A percentile compares a stretch with the other conserved stretches of the same genome.
phyloP scores from a whole-genome alignment of 2,888 invertebrate genomes.

The Loripinus fragilis region DNA sequence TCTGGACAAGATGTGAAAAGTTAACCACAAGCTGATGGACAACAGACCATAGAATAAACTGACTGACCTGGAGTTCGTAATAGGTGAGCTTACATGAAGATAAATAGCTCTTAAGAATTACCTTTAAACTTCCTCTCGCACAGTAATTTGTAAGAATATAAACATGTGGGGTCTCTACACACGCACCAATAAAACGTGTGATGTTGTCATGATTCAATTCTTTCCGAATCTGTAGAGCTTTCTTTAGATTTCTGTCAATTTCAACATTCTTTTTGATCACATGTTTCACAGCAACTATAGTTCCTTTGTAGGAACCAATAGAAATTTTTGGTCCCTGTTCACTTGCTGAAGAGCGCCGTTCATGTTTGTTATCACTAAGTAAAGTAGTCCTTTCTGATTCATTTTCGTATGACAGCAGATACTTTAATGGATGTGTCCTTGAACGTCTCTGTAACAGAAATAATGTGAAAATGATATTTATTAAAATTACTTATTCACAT shows the following conservation, averaged over 20 bases:
- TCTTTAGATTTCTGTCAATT: conserved; percentile 78
- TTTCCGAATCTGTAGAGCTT: conserved; percentile 80
- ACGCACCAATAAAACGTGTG: conserved; percentile 82
- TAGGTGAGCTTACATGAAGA: too few species aligned
- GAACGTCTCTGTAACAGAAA: conserved; percentile 57
- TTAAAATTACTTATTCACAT: too few species aligned
- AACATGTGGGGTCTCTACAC: conserved; percentile 79
- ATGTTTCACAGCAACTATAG: conserved; percentile 92
- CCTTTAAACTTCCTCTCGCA: conserved; percentile 80
- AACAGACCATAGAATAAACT: too few species aligned
- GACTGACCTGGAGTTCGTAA: too few species aligned
- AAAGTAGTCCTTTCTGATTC: conserved; percentile 52
- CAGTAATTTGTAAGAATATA: conserved; percentile 82
- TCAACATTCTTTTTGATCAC: conserved; percentile 76
- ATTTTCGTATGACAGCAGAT: conserved; percentile 57
- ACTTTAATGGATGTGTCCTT: conserved; percentile 62
- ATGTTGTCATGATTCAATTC: conserved; percentile 82
- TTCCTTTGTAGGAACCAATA: conserved; percentile 78
- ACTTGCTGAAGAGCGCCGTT: conserved; percentile 41
- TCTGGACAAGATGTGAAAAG: too few species aligned
- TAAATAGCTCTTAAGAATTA: conserved; percentile 42
- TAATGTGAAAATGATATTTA: too few species aligned
- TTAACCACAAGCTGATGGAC: too few species aligned
- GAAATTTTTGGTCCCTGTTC: conserved; percentile 30
- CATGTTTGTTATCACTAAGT: conserved; percentile 38